Percentiles rank a stretch among this genome's conserved stretches.
Conservation (phyloP, 2,888 invertebrate genomes). For the Hemicrepidius hirtus region DNA sequence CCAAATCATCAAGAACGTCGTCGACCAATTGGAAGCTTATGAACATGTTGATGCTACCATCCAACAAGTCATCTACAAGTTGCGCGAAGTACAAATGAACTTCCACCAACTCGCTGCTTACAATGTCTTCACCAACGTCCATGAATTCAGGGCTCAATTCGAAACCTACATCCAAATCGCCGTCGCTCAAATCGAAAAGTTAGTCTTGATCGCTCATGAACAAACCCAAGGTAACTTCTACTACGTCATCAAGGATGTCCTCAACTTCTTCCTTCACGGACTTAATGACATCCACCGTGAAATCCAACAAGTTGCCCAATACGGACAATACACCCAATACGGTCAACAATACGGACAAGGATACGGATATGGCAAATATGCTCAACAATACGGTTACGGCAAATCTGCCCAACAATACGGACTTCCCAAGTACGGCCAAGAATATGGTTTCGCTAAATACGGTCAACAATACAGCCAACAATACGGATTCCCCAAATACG, state of each 20-base stretch:
- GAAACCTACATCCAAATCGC: slow-evolving; percentile 7
- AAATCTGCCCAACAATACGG: not conserved
- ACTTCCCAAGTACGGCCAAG: not conserved
- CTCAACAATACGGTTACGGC: not conserved
- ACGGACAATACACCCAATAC: slow-evolving; percentile 11
- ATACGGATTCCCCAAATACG: slow-evolving; percentile 1
- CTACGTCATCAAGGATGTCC: not conserved
- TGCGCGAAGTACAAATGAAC: slow-evolving; percentile 1
- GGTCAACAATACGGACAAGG: not conserved
- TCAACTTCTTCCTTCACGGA: slow-evolving; percentile 26
- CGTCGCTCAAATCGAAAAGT: slow-evolving; percentile 25
- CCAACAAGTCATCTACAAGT: slow-evolving; percentile 11
- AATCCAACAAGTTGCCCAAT: slow-evolving; percentile 30
- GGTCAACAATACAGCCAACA: not conserved
- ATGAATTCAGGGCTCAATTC: slow-evolving; percentile 11
- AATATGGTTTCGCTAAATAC: not conserved
- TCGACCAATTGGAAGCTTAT: slow-evolving; percentile 2
- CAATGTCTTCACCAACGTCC: not conserved
- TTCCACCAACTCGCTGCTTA: not conserved
- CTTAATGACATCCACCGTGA: slow-evolving; percentile 33
- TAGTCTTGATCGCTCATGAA: slow-evolving; percentile 20
- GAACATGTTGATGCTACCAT: not conserved
- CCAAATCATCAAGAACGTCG: slow-evolving; percentile 29
- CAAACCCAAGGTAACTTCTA: slow-evolving; percentile 6
- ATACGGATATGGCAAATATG: not conserved